A percentile compares a stretch with the other conserved stretches of the same genome.
Evolutionary conservation across 2,888 invertebrate genomes (phyloP).

Genomic region (Drosophila merina): DNA sequence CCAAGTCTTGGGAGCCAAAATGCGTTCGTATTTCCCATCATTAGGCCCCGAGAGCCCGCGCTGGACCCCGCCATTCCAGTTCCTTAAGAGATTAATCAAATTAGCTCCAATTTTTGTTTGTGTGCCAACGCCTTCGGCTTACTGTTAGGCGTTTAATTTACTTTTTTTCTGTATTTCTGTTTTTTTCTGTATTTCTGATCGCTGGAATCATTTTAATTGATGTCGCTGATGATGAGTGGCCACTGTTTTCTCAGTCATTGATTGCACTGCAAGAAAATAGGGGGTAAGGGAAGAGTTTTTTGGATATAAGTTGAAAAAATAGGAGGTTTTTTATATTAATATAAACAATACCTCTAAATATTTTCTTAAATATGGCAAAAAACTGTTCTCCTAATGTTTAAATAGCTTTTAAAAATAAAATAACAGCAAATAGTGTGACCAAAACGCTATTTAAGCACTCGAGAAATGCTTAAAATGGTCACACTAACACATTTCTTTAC

Average conservation of each 20-base stretch:
- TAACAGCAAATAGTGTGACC: background rate
- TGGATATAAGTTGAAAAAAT: background rate
- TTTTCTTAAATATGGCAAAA: too few species aligned
- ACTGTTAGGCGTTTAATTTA: slow-evolving; percentile 57
- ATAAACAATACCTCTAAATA: too few species aligned
- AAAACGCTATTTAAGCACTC: background rate
- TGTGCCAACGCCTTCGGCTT: slow-evolving; percentile 49
- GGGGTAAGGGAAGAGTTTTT: too few species aligned
- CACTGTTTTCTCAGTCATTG: background rate
- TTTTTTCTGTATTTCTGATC: slow-evolving; percentile 41
- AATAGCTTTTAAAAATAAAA: too few species aligned
- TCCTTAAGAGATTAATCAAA: slow-evolving; percentile 74
- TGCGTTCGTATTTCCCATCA: slow-evolving; percentile 79
- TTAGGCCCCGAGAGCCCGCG: slow-evolving; percentile 57
- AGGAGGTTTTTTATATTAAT: too few species aligned
- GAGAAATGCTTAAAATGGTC: background rate
- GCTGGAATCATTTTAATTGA: slow-evolving; percentile 72
- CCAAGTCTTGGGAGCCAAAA: slow-evolving; percentile 68
- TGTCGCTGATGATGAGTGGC: slow-evolving; percentile 46
- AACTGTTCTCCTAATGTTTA: too few species aligned
- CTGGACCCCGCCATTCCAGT: slow-evolving; percentile 14
- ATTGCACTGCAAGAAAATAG: slow-evolving; percentile 3
- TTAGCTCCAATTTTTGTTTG: slow-evolving; percentile 74
- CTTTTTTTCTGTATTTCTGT: slow-evolving; percentile 13
- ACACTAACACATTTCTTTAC: background rate